These are phyloP conservation scores for Galbula dea DNA, from an alignment of 2,113 vertebrate species.

Conservation along the genomic window DNA sequence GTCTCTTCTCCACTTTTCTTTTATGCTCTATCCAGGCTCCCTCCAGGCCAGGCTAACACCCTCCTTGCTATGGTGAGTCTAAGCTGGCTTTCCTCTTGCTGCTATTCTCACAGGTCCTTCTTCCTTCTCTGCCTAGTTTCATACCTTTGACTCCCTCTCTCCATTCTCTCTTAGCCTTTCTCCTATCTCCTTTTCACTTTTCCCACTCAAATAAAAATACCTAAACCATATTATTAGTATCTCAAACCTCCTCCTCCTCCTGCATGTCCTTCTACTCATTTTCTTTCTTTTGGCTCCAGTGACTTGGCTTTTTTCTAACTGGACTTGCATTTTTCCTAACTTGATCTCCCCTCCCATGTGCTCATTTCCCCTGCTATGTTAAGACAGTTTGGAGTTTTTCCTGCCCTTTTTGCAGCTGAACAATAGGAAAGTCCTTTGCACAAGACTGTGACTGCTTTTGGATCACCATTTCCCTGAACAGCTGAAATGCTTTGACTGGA, in stretches of 20 bases:
- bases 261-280: neutral
- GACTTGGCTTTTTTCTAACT: neutral
- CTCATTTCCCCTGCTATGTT: neutral
- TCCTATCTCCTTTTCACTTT: neutral
- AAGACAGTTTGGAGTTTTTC: neutral
- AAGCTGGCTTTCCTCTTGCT: neutral
- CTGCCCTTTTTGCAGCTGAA: neutral
- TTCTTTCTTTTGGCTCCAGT: neutral
- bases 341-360: neutral
- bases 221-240: neutral
- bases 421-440: neutral
- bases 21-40: neutral
- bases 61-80: neutral
- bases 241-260: neutral
- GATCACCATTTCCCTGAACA: neutral
- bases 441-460: neutral
- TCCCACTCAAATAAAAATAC: neutral
- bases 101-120: neutral
- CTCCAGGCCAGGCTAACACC: neutral
- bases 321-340: neutral
- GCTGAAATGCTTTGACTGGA: neutral
- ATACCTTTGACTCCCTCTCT: neutral
- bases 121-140: neutral
- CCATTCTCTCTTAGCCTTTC: neutral
- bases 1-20: neutral